These are phyloP conservation scores for Laterallus jamaicensis DNA, from an alignment of 2,113 vertebrate genomes.

Conservation along the genomic window DNA sequence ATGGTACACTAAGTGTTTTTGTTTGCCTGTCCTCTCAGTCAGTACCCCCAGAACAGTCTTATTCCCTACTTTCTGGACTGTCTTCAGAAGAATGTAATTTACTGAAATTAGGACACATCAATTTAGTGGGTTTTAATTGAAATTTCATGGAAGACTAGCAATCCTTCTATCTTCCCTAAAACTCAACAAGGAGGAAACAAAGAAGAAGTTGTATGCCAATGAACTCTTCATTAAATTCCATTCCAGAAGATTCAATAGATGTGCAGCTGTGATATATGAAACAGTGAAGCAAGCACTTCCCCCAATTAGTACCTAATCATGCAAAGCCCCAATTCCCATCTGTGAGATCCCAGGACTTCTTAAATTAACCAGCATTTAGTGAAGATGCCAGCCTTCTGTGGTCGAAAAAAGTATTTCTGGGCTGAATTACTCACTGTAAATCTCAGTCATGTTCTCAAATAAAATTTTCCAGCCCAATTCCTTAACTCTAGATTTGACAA, in stretches of 20 bases:
- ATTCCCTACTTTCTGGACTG: neutral
- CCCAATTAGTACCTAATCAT: conserved; percentile 18
- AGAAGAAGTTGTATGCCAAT: neutral
- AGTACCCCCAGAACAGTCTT: neutral
- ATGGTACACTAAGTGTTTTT: neutral
- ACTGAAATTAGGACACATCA: neutral
- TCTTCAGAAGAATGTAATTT: neutral
- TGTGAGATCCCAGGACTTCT: neutral
- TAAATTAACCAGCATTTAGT: neutral
- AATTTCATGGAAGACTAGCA: neutral
- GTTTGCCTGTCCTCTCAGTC: neutral
- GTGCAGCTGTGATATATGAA: neutral
- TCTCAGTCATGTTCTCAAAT: neutral
- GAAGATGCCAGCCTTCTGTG: neutral
- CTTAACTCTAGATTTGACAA: neutral
- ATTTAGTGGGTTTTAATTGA: neutral
- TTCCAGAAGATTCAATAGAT: conserved; percentile 10
- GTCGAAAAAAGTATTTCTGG: neutral
- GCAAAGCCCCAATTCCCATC: neutral
- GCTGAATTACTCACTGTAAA: conserved; percentile 9
- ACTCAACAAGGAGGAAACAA: neutral
- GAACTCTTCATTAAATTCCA: neutral
- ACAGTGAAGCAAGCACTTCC: neutral
- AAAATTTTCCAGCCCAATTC: conserved; percentile 33
- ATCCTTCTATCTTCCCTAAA: neutral